Evolutionary conservation across 2,888 invertebrate genomes (phyloP).

Genomic region (Siphlonurus alternatus): DNA sequence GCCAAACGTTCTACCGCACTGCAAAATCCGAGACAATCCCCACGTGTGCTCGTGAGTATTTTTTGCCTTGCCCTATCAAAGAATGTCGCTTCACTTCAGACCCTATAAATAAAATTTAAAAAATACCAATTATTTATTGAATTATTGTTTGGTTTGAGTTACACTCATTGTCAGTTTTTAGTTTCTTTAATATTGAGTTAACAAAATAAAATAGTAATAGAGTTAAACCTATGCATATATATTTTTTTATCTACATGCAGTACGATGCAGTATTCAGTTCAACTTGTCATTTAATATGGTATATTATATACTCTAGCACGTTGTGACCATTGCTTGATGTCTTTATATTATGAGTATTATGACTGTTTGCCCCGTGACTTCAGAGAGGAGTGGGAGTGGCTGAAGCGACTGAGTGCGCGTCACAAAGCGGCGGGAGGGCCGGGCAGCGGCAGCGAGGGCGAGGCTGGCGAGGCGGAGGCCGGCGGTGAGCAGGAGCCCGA

Average conservation of each 20-base stretch:
- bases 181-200: too few species aligned
- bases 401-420: constrained; percentile 33
- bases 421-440: constrained; percentile 13
- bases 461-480: constrained; percentile 18
- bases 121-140: background rate
- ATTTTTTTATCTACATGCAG: too few species aligned
- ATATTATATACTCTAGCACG: too few species aligned
- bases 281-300: too few species aligned
- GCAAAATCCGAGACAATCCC: constrained; percentile 83
- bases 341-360: too few species aligned
- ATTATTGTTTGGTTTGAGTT: background rate
- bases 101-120: background rate
- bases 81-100: background rate
- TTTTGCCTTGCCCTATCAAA: constrained; percentile 9
- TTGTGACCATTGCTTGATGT: too few species aligned
- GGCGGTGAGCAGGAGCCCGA: constrained; percentile 22
- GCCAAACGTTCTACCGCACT: constrained; percentile 90
- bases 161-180: too few species aligned
- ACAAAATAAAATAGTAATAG: background rate
- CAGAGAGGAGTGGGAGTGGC: constrained; percentile 91
- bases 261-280: too few species aligned
- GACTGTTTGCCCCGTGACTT: constrained; percentile 20
- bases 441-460: constrained; percentile 11
- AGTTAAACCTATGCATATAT: background rate
- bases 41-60: constrained; percentile 79